Conservation (phyloP, 2,888 invertebrate species). For the Baccha elongata region DNA sequence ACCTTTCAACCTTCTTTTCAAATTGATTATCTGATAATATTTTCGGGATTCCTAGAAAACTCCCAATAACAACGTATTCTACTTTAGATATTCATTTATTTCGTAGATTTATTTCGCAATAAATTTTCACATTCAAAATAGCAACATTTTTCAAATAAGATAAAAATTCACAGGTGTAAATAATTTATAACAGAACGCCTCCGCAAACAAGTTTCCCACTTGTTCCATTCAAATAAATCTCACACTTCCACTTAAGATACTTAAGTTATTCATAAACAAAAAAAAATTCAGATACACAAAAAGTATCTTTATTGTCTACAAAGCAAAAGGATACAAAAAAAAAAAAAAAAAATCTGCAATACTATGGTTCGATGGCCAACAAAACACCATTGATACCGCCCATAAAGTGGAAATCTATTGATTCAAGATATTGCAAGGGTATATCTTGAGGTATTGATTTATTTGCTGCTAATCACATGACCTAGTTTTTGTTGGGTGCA, state of each 20-base stretch:
- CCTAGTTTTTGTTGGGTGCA: conserved; percentile 10
- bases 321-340: not conserved
- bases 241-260: not conserved
- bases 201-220: conserved; percentile 15
- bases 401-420: conserved; percentile 5
- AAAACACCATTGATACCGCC: not conserved
- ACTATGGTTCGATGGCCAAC: conserved; percentile 13
- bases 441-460: not conserved
- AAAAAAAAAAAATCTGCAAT: not conserved
- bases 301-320: not conserved
- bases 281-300: not conserved
- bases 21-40: no score
- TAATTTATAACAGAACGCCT: conserved; percentile 3
- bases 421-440: not conserved
- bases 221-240: conserved; percentile 20
- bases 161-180: not conserved
- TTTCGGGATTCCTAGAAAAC: no score
- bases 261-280: conserved; percentile 1
- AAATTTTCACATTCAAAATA: no score
- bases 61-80: no score
- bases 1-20: no score
- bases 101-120: no score
- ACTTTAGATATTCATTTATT: no score
- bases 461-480: conserved; percentile 24
- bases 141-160: no score